Conservation (phyloP, 2,113 vertebrate species). For the Anguilla rostrata region DNA sequence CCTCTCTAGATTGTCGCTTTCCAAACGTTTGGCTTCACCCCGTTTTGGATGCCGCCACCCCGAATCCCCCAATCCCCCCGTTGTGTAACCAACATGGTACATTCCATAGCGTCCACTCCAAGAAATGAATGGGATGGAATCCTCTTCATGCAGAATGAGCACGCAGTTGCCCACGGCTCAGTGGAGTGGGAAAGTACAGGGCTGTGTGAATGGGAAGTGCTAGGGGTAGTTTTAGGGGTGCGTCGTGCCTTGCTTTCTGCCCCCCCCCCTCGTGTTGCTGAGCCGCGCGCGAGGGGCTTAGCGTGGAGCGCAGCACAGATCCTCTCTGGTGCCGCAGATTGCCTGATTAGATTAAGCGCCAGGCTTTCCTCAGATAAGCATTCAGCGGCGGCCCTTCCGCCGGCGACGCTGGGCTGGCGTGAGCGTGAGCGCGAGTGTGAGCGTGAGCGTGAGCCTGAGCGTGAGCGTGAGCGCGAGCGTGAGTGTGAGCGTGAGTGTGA, state of each 20-base stretch:
- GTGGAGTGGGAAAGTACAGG: not conserved
- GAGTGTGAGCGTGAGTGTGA: no score
- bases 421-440: conserved; percentile 49
- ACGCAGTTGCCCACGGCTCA: not conserved
- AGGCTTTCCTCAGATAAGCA: conserved; percentile 88
- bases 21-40: not conserved
- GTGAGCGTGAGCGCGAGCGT: no score
- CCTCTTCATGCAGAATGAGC: conserved; percentile 10
- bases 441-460: conserved; percentile 54
- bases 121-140: conserved; percentile 19
- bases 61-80: no score
- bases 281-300: conserved; percentile 9
- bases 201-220: conserved; percentile 2
- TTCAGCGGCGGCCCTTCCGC: conserved; percentile 74
- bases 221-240: not conserved
- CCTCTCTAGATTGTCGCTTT: not conserved
- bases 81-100: conserved; percentile 18
- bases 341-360: conserved; percentile 86
- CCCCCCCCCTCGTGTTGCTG: not conserved
- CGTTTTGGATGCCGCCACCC: not conserved
- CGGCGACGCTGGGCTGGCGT: conserved; percentile 56
- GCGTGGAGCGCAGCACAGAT: conserved; percentile 25
- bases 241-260: not conserved
- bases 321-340: conserved; percentile 66
- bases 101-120: conserved; percentile 14